Evolutionary conservation across 2,888 invertebrate species (phyloP), one percentile per base, ranked within the genome.

Genomic region (Athripsodes cinereus): DNA sequence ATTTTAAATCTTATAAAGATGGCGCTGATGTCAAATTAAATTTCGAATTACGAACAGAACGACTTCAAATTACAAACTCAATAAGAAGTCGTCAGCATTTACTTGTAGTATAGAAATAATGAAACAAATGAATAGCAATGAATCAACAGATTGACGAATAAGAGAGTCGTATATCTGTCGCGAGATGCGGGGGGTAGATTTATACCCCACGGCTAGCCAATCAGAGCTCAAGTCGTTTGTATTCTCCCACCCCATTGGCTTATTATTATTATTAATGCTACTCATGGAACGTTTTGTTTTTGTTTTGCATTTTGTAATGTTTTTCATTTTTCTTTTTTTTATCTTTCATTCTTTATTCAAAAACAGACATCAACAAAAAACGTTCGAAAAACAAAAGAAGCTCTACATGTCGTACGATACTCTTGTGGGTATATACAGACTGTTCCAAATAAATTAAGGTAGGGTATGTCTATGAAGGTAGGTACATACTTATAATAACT

Each of bases 131-230:
- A 31, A 31, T 31, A 6, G 31, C 31, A 31, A 31, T 31, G 40
- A 40, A 40, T 40, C 40, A 40, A 40, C 40, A 40, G 40, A n/a
- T 40, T 13, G 8, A 40, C 40, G 40, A 40, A 40, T 40, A 40
- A 40, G 40, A 40, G 40, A 8, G 40, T 40, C 5, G 13, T 40
- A 16, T 40, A 16, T 40, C 16, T 16, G 16, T 40, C 40, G 13
- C 16, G 40, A 40, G 40, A 40, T 40, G 40, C 40, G 40, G 40
- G 40, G 40, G 40, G 40, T 40, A 40, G 40, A 40, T 40, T 40
- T 40, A 40, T 40, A 40, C 40, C 40, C 40, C 40, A 13, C 13
- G 40, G 40, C 40, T 40, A 13, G 40, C 40, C 40, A 40, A 40
- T 40, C 40, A 40, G 40, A 40, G 40, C 40, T 16, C 13, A n/a